Evolutionary conservation across 2,888 invertebrate genomes (phyloP).

Genomic region (Drosophila longiperda): DNA sequence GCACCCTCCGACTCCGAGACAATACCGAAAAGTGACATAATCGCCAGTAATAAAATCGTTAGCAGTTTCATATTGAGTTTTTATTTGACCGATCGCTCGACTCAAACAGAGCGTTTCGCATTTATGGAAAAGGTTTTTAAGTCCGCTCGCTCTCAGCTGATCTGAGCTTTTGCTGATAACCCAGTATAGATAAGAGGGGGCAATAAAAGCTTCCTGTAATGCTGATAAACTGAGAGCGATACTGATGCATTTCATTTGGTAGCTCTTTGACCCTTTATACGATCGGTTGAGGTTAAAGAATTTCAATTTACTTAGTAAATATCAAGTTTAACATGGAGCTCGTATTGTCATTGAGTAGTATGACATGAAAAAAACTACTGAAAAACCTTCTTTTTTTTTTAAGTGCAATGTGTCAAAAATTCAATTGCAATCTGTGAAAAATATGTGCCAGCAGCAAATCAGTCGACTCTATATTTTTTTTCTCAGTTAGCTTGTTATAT

Average conservation of each 20-base stretch:
- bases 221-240: neutral
- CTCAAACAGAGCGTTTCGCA: slow-evolving; percentile 5
- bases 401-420: slow-evolving; percentile 34
- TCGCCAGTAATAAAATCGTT: neutral
- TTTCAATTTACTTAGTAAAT: neutral
- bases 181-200: neutral
- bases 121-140: neutral
- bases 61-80: slow-evolving; percentile 40
- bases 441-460: slow-evolving; percentile 42
- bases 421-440: slow-evolving; percentile 23
- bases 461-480: slow-evolving; percentile 35
- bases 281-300: neutral
- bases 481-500: slow-evolving; percentile 18
- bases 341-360: slow-evolving; percentile 10
- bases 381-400: slow-evolving; percentile 8
- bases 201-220: neutral
- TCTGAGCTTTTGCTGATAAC: slow-evolving; percentile 26
- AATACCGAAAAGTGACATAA: slow-evolving; percentile 11
- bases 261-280: neutral
- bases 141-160: neutral
- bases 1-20: slow-evolving; percentile 41
- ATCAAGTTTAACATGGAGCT: slow-evolving; percentile 37
- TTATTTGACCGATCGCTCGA: neutral
- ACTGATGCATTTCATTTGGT: neutral
- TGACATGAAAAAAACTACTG: slow-evolving; percentile 1